Evolutionary conservation across 1,140 invertebrate genomes (phyloP), one percentile per base, ranked within the genome.

Genomic region (Brachionus plicatilis): DNA sequence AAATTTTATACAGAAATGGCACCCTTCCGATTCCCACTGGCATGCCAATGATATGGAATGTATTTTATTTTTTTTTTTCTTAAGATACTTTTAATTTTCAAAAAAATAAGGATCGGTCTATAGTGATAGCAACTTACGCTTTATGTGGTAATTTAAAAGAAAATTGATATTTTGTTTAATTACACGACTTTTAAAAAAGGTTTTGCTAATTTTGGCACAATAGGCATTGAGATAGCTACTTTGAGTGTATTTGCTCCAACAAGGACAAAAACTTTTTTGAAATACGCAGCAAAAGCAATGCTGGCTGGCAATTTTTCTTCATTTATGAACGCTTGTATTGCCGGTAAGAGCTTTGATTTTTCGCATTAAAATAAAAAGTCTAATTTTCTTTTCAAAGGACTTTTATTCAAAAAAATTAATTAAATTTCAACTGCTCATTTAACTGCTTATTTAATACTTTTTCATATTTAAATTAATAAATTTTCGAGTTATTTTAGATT

Each of bases 281-380:
- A 68, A 84, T 75, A 95, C 0, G 93, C 94, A 0, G 88, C 95
- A 3, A 90, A 95, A 80, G 93, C 95, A 1, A 94, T 96, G 86
- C 88, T 96, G 37, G 92, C 94, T 37, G 96, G 95, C 0, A 93
- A 82, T 29, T 91, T 94, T 9, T 94, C 95, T 5, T 95, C 94
- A 87, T 96, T 98, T 86, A 92, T 96, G 85, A 97, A 94, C 0
- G 96, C 96, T 1, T 95, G 94, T 86, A 93, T 97, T 86, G 96
- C 95, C 85, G 95, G 96, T 92, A 90, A 50, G 12, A 12, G 17
- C 41, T 7, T 70, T 0, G 37, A 56, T 29, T 50, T 29, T 20
- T 4, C 11, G 33, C 6, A 37, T 37, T 37, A 0, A 37, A 37
- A 29, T 78, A 14, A 50, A 50, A 72, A 43, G 2, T 2, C 37